Percentiles rank a stretch among this genome's conserved stretches.
phyloP scores from a whole-genome alignment of 1,140 invertebrate species.

The Charaxes varanes region DNA sequence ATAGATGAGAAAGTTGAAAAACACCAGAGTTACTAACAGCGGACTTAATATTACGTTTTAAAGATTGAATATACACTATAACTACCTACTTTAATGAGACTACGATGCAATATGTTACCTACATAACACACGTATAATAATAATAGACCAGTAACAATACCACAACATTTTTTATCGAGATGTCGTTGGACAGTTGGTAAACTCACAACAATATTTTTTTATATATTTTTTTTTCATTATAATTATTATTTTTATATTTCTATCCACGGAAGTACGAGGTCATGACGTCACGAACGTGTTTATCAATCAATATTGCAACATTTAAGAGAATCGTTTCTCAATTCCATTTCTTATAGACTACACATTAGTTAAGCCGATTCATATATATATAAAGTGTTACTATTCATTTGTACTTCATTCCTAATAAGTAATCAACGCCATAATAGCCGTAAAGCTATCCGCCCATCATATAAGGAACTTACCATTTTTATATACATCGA shows the following conservation, averaged over 20 bases:
- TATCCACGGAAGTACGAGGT: conserved; percentile 13
- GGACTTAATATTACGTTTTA: conserved; percentile 44
- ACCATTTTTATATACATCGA: too few relatives aligned
- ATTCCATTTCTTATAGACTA: conserved; percentile 62
- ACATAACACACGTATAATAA: conserved; percentile 58
- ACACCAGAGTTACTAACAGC: conserved; percentile 58
- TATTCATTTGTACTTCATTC: conserved; percentile 62
- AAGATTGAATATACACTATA: conserved; percentile 59
- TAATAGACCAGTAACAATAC: conserved; percentile 42
- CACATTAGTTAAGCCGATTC: conserved; percentile 53
- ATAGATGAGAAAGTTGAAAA: conserved; percentile 58
- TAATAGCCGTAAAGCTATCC: neutral
- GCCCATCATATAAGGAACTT: too few relatives aligned
- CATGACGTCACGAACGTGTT: conserved; percentile 7
- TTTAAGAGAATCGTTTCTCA: conserved; percentile 38
- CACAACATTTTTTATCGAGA: conserved; percentile 33
- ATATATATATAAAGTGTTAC: conserved; percentile 49
- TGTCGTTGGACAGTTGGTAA: conserved; percentile 36
- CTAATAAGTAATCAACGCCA: conserved; percentile 24
- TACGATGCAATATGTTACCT: conserved; percentile 52
- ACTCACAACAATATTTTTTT: conserved; percentile 29
- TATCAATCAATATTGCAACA: conserved; percentile 7
- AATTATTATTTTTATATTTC: conserved; percentile 5
- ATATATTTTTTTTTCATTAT: conserved; percentile 3
- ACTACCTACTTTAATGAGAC: conserved; percentile 56